A percentile compares a stretch with the other conserved stretches of the same genome.
Conservation (phyloP, 2,797 vertebrate species). For the Hypotaenidia okinawae region DNA sequence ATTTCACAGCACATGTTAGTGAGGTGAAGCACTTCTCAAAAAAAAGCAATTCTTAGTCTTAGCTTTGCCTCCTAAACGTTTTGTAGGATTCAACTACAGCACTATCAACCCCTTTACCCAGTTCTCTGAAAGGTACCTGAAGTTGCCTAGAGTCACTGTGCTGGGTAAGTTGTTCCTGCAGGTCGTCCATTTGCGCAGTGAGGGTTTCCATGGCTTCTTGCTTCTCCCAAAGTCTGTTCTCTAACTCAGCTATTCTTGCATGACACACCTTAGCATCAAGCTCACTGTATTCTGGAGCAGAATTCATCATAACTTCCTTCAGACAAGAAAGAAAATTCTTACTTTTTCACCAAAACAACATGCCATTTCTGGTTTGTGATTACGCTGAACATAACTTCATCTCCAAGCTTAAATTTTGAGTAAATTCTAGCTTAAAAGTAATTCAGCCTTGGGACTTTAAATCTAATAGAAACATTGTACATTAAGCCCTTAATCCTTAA, state of each 20-base stretch:
- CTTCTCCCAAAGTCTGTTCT: conserved; percentile 65
- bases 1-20: not conserved
- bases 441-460: not conserved
- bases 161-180: conserved; percentile 70
- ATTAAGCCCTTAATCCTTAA: not conserved
- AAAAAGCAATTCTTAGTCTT: not conserved
- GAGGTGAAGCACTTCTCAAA: not conserved
- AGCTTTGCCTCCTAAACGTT: not conserved
- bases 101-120: not conserved
- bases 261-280: conserved; percentile 11
- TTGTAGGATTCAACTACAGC: not conserved
- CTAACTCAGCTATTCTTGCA: not conserved
- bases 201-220: not conserved
- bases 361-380: not conserved
- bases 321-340: not conserved
- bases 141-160: conserved; percentile 18
- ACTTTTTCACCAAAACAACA: not conserved
- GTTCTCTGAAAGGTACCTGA: not conserved
- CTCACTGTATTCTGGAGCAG: conserved; percentile 29
- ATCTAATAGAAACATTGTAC: not conserved
- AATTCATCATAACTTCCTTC: conserved; percentile 69
- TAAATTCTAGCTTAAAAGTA: not conserved
- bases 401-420: not conserved
- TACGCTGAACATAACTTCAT: not conserved
- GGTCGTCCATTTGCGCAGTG: not conserved